Percentiles rank a stretch among this genome's conserved stretches.
Conservation (phyloP, 2,888 invertebrate genomes). For the Chalcosyrphus nemorum region DNA sequence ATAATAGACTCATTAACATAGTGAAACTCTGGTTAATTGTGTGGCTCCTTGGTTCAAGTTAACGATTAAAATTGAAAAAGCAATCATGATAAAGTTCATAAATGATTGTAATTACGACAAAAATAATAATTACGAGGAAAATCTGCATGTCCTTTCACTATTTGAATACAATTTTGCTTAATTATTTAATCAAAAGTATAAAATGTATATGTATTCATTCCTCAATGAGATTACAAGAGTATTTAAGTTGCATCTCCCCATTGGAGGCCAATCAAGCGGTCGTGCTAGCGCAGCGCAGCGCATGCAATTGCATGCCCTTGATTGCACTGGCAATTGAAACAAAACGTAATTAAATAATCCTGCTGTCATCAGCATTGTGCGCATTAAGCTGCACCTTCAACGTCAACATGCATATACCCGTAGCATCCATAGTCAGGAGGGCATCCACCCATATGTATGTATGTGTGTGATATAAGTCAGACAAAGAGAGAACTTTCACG, state of each 20-base stretch:
- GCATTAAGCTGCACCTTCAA: conserved; percentile 56
- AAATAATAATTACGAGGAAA: conserved; percentile 42
- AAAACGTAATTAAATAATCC: conserved; percentile 71
- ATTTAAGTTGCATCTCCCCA: conserved; percentile 58
- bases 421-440: no score
- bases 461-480: conserved; percentile 36
- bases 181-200: conserved; percentile 62
- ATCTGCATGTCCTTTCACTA: conserved; percentile 33
- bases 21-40: background rate
- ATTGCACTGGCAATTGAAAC: conserved; percentile 67
- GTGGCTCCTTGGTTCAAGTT: background rate
- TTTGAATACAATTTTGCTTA: conserved; percentile 54
- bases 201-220: conserved; percentile 20
- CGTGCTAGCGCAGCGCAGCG: background rate
- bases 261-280: conserved; percentile 50
- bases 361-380: conserved; percentile 62
- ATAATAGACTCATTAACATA: no score
- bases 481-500: conserved; percentile 1
- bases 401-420: background rate
- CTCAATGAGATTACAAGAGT: conserved; percentile 56
- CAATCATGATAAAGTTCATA: conserved; percentile 33
- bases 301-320: conserved; percentile 63
- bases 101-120: conserved; percentile 45
- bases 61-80: conserved; percentile 31
- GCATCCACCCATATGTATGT: background rate